Evolutionary conservation across 1,140 invertebrate genomes (phyloP), one percentile per base, ranked within the genome.

Genomic region (Venturia canescens): DNA sequence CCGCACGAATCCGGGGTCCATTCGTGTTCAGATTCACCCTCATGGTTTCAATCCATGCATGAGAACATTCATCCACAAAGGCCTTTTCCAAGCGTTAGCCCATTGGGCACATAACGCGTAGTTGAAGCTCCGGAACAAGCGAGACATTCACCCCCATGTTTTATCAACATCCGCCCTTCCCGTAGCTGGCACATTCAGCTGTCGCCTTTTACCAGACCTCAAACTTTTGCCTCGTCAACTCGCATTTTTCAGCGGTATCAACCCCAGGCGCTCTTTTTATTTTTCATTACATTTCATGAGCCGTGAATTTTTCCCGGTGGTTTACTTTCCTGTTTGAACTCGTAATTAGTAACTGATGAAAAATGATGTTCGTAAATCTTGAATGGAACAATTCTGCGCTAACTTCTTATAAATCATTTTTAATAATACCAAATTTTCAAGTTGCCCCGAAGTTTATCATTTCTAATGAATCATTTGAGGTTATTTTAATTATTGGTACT

Each of bases 1-100:
- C 48, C 71, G 57, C 48, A 79, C 38, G 38, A 31, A n/a, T 78
- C 3, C 16, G 74, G 48, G 63, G 31, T 34, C 72, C 78, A 83
- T 83, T 83, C 77, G 69, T 77, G 78, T 83, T 72, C 82, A 66
- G 23, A 21, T 21, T 74, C 71, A 13, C 71, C 71, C 50, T 53
- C 71, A 76, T 63, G 72, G 74, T 75, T 80, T 80, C 78, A 71
- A 72, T 31, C 70, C 50, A 31, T 29, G n/a, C 74, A 79, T 69
- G 66, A 63, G 50, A 50, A 77, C 57, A 48, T 34, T 69, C 44
- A 66, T 29, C 44, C 50, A 57, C 34, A 63, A 63, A 63, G 26
- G 60, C 60, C 9, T 63, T 23, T 63, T 27, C 26, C 23, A 15
- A n/a, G n/a, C 21, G 23, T 63, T 63, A 63, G 4, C n/a, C 26